These are phyloP conservation scores for Myoxocephalus aenaeus DNA, from an alignment of 2,797 vertebrate species.

Conservation along the genomic window DNA sequence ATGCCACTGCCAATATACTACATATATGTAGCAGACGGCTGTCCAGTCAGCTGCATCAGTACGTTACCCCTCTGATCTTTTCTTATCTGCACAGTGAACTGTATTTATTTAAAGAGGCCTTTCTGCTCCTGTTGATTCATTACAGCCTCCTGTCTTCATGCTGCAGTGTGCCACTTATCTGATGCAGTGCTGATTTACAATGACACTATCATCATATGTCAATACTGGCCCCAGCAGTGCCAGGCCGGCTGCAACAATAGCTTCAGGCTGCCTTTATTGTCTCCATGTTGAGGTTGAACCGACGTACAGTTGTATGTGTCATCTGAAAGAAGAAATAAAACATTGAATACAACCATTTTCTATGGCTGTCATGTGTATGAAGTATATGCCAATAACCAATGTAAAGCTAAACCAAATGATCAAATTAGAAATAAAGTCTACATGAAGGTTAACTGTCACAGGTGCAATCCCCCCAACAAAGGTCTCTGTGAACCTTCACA, in stretches of 20 bases:
- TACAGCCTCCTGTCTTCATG: conserved; percentile 41
- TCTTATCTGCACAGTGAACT: conserved; percentile 36
- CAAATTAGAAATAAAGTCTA: neutral
- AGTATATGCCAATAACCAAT: neutral
- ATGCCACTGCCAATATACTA: conserved; percentile 22
- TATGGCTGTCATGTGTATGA: neutral
- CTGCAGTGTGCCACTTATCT: conserved; percentile 38
- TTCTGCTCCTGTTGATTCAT: conserved; percentile 26
- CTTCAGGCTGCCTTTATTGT: conserved; percentile 24
- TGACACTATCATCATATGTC: conserved; percentile 38
- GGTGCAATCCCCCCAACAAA: conserved; percentile 4
- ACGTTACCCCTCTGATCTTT: conserved; percentile 24
- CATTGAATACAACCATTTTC: too few relatives aligned
- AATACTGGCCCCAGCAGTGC: neutral
- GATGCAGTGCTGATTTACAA: conserved; percentile 54
- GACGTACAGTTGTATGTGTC: conserved; percentile 11
- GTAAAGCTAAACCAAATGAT: neutral
- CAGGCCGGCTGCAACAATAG: conserved; percentile 21
- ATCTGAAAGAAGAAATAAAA: neutral
- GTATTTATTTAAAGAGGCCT: conserved; percentile 46
- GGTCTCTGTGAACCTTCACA: neutral
- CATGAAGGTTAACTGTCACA: neutral
- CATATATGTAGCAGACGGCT: conserved; percentile 22
- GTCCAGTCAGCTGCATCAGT: conserved; percentile 32
- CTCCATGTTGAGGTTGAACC: conserved; percentile 26